These are phyloP conservation scores for Fregetta grallaria DNA, from an alignment of 2,113 vertebrate genomes.

Conservation along the genomic window DNA sequence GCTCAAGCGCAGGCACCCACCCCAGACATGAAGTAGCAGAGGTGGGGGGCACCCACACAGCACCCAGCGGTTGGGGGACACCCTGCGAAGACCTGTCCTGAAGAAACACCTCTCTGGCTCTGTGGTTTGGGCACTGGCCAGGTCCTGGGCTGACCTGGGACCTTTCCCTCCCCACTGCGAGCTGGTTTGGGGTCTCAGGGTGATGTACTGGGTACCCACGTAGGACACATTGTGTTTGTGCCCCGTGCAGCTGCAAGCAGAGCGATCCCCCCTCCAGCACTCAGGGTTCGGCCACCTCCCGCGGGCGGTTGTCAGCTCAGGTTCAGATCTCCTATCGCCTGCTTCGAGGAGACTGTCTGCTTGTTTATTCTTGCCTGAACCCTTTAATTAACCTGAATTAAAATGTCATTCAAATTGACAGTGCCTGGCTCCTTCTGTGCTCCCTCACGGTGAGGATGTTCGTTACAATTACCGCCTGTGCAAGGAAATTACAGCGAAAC, in stretches of 20 bases:
- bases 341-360: not conserved
- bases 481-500: not conserved
- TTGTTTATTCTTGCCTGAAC: constrained; percentile 32
- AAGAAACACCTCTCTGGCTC: not conserved
- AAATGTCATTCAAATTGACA: not conserved
- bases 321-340: not conserved
- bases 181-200: not conserved
- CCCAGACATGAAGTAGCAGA: rapidly evolving
- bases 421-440: not conserved
- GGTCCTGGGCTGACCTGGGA: not conserved
- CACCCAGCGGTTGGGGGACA: not conserved
- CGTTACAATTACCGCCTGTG: not conserved
- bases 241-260: not conserved
- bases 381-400: constrained; percentile 37
- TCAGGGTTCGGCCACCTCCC: not conserved
- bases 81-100: rapidly evolving
- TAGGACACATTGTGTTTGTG: not conserved
- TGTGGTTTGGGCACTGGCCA: not conserved
- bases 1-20: not conserved
- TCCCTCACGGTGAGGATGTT: not conserved
- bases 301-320: not conserved
- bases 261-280: not conserved
- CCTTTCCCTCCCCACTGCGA: not conserved
- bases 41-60: not conserved
- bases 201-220: not conserved